Evolutionary conservation across 2,888 invertebrate genomes (phyloP).

Genomic region (Diaphora mendica): DNA sequence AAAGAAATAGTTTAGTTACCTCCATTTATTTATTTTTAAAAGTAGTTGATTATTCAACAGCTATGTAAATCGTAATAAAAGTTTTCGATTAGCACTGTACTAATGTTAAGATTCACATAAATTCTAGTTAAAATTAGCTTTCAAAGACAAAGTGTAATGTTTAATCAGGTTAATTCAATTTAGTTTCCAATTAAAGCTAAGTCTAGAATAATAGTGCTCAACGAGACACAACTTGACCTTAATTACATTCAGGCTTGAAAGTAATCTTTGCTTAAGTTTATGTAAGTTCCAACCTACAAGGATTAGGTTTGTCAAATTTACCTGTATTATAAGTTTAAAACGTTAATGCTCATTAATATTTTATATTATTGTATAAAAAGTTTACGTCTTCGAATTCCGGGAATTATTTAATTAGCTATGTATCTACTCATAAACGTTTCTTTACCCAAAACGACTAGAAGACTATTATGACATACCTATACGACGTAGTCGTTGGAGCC

Average conservation of each 20-base stretch:
- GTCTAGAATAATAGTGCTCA: constrained; percentile 6
- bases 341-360: not conserved
- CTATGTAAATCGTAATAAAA: not conserved
- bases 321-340: not conserved
- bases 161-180: constrained; percentile 11
- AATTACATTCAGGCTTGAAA: constrained; percentile 11
- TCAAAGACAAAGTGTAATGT: not conserved
- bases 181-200: constrained; percentile 17
- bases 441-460: not conserved
- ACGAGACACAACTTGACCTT: constrained; percentile 5
- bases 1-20: too few species aligned
- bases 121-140: not conserved
- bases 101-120: not conserved
- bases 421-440: not conserved
- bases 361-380: too few species aligned
- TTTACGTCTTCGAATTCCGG: too few species aligned
- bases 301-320: not conserved
- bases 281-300: not conserved
- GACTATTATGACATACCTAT: too few species aligned
- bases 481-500: too few species aligned
- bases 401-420: not conserved
- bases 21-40: not conserved
- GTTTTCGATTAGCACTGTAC: too few species aligned
- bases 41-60: not conserved
- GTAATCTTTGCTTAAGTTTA: constrained; percentile 13